Evolutionary conservation across 1,140 invertebrate genomes (phyloP).

Genomic region (Trachymyrmex septentrionalis): DNA sequence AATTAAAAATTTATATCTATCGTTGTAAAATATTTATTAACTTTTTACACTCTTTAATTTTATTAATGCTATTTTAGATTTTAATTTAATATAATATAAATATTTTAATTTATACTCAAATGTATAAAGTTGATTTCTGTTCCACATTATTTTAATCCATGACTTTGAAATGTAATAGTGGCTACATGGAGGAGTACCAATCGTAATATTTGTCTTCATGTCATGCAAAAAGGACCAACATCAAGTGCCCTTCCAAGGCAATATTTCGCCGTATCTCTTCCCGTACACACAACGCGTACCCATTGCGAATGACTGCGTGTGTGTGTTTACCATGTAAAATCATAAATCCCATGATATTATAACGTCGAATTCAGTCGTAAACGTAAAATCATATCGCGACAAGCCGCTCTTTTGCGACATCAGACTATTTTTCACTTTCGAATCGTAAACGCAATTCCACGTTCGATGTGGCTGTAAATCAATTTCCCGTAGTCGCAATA

Average conservation of each 20-base stretch:
- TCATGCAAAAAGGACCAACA: not conserved
- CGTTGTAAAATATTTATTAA: not conserved
- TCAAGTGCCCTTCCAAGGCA: not conserved
- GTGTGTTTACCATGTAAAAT: constrained; percentile 35
- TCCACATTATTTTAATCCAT: not conserved
- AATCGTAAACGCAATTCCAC: constrained; percentile 38
- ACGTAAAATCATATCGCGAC: constrained; percentile 4
- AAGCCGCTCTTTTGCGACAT: not conserved
- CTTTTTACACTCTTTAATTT: not conserved
- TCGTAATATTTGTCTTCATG: constrained; percentile 31
- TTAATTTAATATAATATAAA: constrained; percentile 4
- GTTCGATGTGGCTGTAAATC: constrained; percentile 50
- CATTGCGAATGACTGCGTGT: not conserved
- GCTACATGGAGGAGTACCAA: not conserved
- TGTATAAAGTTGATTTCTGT: not conserved
- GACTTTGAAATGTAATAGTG: constrained; percentile 18
- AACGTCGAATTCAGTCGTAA: constrained; percentile 3
- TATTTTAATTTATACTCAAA: not conserved
- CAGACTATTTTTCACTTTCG: constrained; percentile 18
- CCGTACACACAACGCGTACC: not conserved
- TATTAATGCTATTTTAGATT: not conserved
- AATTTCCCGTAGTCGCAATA: constrained; percentile 53
- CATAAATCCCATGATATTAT: constrained; percentile 37
- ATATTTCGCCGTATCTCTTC: constrained; percentile 40
- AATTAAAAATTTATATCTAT: not conserved